Evolutionary conservation across 2,113 vertebrate species (phyloP), one percentile per base, ranked within the genome.

Genomic region (Brevimyrus niger): DNA sequence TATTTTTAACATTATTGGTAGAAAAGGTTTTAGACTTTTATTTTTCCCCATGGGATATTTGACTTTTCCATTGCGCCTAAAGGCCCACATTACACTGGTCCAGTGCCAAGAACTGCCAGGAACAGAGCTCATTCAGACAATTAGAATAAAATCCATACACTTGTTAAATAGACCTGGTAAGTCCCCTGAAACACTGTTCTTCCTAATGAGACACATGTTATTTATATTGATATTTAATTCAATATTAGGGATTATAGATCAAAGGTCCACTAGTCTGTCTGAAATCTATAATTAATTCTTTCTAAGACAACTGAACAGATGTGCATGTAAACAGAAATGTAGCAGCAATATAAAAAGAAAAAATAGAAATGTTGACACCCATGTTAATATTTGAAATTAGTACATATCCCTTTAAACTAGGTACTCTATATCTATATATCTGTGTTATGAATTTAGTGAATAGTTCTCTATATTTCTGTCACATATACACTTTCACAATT

Each of bases 141-240:
- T 94, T 94, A 94, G 90, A 92, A 89, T 92, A 86, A 90, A 92
- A 94, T 94, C 92, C 91, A 94, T 58, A 89, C 91, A 89, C 93
- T 94, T 92, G 93, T 94, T 94, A 94, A 92, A 87, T 91, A 21
- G 31, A 69, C 90, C 91, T 92, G 92, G 92, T 93, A 92, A 31
- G 48, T 88, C 87, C 48, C 92, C 89, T 90, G 91, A 91, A 87
- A 21, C 91, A 82, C 84, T 91, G 88, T 84, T 90, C 65, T 87
- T 91, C 90, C 91, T 95, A 94, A 95, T 90, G 91, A 96, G 92
- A 92, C 92, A 92, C 91, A 92, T 89, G 89, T 90, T 46, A 92
- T 94, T 94, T 93, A 93, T 90, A 89, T 61, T 88, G 89, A 85
- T 83, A 90, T 92, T 92, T 92, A 93, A 94, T 93, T 94, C 94